Evolutionary conservation across 2,113 vertebrate genomes (phyloP), one percentile per base, ranked within the genome.

Genomic region (Poeciliopsis turrubarensis): DNA sequence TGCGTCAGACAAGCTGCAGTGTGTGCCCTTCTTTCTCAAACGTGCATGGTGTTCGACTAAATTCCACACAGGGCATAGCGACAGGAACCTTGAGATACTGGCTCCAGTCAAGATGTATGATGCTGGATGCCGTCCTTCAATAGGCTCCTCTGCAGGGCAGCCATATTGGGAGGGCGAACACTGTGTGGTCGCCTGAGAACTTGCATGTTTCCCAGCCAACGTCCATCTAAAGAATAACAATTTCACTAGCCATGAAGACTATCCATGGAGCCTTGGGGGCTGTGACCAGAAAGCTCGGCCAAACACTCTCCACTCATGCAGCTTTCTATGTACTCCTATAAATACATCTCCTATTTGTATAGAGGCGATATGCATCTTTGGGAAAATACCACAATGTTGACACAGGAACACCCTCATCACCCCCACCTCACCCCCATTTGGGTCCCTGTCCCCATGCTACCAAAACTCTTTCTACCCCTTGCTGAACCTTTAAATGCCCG

Each of bases 331-430:
- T 87, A 82, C 89, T 90, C 92, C 92, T 94, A 94, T 94, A 94
- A 94, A 95, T 95, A 95, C 90, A 89, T 87, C 86, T 87, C 88
- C 78, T 94, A 89, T 94, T 95, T 94, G 92, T 94, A 93, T 91
- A 93, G 90, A 91, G 91, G 79, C 90, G 93, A 94, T 94, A 94
- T 92, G 91, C 91, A 94, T 94, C 94, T 94, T 94, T 94, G 92
- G 91, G 94, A 94, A 94, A 94, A 94, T 94, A 94, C 91, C 93
- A 91, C 92, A 92, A 90, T 94, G 93, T 94, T 95, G 94, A 94
- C 92, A 91, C 89, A 91, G 89, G 92, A 91, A 84, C 83, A 85
- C 86, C 87, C 86, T 88, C 81, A 80, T 80, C 86, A 79, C 86
- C 89, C 89, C 80, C 85, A 74, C 83, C 77, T 83, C 86, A 41